Base-by-base conservation (phyloP, 2,797 vertebrate species). In the Crax fasciolata region DNA sequence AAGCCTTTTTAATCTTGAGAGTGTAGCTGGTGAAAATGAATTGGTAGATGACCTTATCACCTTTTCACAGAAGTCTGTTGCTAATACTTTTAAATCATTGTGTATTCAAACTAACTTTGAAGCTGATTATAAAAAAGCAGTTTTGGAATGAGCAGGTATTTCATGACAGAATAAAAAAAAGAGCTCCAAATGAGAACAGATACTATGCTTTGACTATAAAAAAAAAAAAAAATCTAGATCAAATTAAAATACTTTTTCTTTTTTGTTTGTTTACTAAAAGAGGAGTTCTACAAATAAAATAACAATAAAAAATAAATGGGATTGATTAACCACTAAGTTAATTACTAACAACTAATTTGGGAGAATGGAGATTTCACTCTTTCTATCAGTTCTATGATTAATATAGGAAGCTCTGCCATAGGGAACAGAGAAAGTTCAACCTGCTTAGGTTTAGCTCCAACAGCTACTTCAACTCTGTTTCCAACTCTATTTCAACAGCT, bases 11-110 rank as follows among this genome's bases (percentile, higher is more conserved):
- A 88, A 72, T 87, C 39, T 82, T 77, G 39, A 74, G 44, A 84
- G 79, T 61, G 46, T 73, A 92, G 28, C 12, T 84, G 32, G 25
- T 57, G 49, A 79, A 94, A 91, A 80, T 48, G 20, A 91, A 80
- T 52, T 79, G 41, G n/a, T 67, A 70, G 65, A 59, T 52, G 25
- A 93, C 51, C 39, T 91, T 81, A 71, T 62, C 73, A 76, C 12
- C 9, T 83, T 79, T 84, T 74, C 46, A 87, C 20, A 54, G 57
- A 90, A 91, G 0, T 2, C 16, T 49, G 9, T 66, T 72, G 54
- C 12, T 88, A 81, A 32, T 65, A 44, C 81, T 84, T 76, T 46
- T 11, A 68, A 71, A 75, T 71, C 5, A 61, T 44, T 67, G 62
- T 52, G 43, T 59, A 43, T 44, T 66, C 16, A 23, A 30, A 18